Conservation (phyloP, 2,113 vertebrate genomes). For the Takifugu flavidus region DNA sequence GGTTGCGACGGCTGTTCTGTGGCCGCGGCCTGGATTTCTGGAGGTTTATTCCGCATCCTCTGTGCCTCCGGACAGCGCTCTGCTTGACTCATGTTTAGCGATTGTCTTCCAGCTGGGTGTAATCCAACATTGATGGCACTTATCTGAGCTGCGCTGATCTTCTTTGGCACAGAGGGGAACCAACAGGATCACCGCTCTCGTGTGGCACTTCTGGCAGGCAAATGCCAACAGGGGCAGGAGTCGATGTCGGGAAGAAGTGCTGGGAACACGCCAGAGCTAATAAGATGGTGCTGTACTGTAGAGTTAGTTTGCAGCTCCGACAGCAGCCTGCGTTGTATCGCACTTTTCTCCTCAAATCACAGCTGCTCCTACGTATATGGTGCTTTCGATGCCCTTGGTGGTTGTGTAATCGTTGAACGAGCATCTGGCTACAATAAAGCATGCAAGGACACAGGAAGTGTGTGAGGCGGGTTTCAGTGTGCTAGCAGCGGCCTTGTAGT, state of each 20-base stretch:
- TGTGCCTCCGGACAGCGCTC: conserved; percentile 9
- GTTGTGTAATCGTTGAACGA: not conserved
- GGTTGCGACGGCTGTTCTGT: conserved; percentile 36
- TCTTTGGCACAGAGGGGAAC: conserved; percentile 22
- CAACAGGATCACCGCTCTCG: conserved; percentile 24
- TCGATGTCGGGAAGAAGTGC: conserved; percentile 16
- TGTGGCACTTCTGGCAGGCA: conserved; percentile 28
- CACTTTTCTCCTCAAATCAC: too few relatives aligned
- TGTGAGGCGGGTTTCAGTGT: conserved; percentile 1
- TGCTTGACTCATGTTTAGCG: conserved; percentile 8
- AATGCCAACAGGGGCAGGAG: not conserved
- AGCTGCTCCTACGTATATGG: not conserved
- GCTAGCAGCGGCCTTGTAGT: conserved; percentile 9
- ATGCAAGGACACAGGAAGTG: not conserved
- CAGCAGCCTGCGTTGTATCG: too few relatives aligned
- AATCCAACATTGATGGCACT: conserved; percentile 48
- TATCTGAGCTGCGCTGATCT: conserved; percentile 41
- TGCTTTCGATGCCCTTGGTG: conserved; percentile 1
- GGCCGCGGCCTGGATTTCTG: conserved; percentile 29
- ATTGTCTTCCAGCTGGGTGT: conserved; percentile 54
- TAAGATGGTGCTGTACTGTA: not conserved
- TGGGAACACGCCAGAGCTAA: conserved; percentile 6
- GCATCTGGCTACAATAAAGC: conserved; percentile 19
- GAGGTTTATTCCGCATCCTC: conserved; percentile 28
- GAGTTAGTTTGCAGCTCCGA: not conserved